Evolutionary conservation across 2,888 invertebrate genomes (phyloP), one percentile per base, ranked within the genome.

Genomic region (Megalurothrips usitatus): DNA sequence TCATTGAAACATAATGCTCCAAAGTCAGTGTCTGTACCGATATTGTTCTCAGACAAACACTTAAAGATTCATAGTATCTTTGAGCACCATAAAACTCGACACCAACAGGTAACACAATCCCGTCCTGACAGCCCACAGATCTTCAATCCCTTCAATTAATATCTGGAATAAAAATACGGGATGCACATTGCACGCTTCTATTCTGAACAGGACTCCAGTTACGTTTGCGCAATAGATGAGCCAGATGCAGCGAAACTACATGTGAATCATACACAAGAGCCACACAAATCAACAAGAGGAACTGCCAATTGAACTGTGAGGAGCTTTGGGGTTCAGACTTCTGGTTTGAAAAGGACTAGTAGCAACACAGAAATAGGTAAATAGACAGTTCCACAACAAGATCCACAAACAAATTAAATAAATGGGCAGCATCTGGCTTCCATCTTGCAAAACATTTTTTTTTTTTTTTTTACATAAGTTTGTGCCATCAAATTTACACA

Each of bases 1-100:
- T 75, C 68, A 75, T 75, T 75, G 68, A 75, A 75, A 75, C 68
- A 26, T 75, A 12, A 75, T 75, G 68, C 68, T 26, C 68, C 68
- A 75, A 75, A 75, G 68, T 75, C 68, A 23, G 68, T 75, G 68
- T 26, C 23, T 75, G 68, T 75, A 75, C 68, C 12, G 9, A 75
- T 75, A 26, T 75, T 75, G 23, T 26, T 75, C 68, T 26, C 26
- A 23, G 26, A 26, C 68, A 75, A 75, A 26, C 68, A 23, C 68
- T 10, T 8, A 23, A 75, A 23, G 68, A 26, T 75, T 75, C 23
- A 75, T 75, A 23, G 26, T 75, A 75, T 75, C 26, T 75, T 75
- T 75, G 68, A 75, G 68, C 68, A 75, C 68, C 68, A 75, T 26
- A 75, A 75, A 26, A 75, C 26, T 75, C 26, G 23, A 75, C 68